Base-by-base conservation (phyloP, 2,113 vertebrate species). In the Chascanopsetta lugubris region DNA sequence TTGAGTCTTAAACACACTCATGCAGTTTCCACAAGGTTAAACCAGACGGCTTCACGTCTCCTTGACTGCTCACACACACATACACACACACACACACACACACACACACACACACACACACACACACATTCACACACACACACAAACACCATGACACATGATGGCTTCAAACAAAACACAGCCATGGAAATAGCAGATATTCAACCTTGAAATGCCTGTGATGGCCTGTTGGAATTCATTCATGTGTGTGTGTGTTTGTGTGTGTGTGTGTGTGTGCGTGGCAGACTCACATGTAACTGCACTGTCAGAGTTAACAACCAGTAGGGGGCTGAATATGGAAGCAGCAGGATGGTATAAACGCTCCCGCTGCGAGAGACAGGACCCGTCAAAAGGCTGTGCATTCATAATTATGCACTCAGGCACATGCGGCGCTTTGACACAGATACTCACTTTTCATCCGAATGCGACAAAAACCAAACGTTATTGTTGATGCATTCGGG, bases 21-120 rank as follows among this genome's bases (percentile, higher is more conserved):
- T 61, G 30, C 29, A 76, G 63, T 67, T 80, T 82, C 75, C 59
- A 74, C 79, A 83, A 74, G 70, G 79, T 85, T 73, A 77, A 85
- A 61, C 36, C 64, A 63, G 40, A 57, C 18, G 45, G 68, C 50
- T 46, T 43, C 65, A 57, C 59, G 53, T 65, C 43, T 71, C 47
- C 63, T 75, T 58, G 65, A 72, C 55, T 61, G 26, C 61, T 71
- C 56, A 76, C 47, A 66, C 57, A 55, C 26, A 29, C 24, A 30
- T 8, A n/a, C 7, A 1, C 3, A 38, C 13, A 46, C 36, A 27
- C 38, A 9, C 15, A 3, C 12, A 40, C 40, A 18, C n/a, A 18
- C 38, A 18, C 34, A 36, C 34, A 36, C 34, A 36, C 34, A 36
- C 34, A 36, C 34, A 36, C 34, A 36, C 34, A 36, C 34, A 36